Conservation (phyloP, 2,113 vertebrate species). For the Otis tarda region DNA sequence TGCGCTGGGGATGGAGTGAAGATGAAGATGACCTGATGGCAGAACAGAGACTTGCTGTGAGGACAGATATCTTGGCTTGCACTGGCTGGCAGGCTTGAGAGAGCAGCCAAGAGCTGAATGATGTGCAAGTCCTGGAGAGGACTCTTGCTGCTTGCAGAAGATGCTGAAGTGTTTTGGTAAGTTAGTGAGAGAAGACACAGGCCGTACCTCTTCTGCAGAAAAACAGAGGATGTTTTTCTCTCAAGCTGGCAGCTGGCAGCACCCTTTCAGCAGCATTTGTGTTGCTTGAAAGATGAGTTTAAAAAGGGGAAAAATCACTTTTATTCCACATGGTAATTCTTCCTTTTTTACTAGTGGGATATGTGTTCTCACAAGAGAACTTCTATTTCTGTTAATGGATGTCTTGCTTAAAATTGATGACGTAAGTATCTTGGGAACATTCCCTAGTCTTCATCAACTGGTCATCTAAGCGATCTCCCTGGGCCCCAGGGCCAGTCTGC, state of each 20-base stretch:
- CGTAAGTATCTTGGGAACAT: constrained; percentile 18
- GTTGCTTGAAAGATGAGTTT: constrained; percentile 16
- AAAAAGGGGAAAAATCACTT: neutral
- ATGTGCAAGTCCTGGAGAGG: neutral
- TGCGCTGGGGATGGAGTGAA: neutral
- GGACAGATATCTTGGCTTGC: neutral
- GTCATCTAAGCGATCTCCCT: neutral
- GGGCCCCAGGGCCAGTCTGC: neutral
- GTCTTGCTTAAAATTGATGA: constrained; percentile 24
- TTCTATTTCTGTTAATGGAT: neutral
- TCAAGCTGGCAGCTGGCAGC: neutral
- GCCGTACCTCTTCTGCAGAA: neutral
- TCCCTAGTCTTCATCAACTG: neutral
- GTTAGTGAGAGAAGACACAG: neutral
- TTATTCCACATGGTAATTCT: neutral
- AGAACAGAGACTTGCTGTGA: neutral
- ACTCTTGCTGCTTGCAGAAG: neutral
- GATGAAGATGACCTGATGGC: neutral
- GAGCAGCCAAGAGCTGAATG: neutral
- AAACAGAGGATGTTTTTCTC: neutral
- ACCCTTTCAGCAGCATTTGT: constrained; percentile 14
- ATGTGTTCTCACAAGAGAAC: neutral
- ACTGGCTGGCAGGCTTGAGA: neutral
- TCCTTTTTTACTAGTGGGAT: neutral
- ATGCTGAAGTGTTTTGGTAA: neutral